Conservation (phyloP, 2,113 vertebrate genomes). For the Dicerorhinus sumatrensis region DNA sequence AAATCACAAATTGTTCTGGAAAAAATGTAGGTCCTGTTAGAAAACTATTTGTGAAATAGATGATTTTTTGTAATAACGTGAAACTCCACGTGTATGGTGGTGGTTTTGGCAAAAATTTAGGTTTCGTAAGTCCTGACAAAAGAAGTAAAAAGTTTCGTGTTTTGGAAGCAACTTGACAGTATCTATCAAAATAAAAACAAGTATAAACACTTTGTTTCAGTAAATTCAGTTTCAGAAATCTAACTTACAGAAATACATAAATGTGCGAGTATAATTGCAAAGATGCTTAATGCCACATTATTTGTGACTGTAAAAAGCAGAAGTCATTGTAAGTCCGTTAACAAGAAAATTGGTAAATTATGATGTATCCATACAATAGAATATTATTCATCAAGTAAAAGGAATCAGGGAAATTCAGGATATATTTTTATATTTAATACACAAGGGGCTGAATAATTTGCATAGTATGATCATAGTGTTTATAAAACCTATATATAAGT, state of each 20-base stretch:
- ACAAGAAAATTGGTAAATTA: not conserved
- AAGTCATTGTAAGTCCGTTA: not conserved
- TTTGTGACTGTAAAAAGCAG: not conserved
- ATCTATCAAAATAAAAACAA: not conserved
- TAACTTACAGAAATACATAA: not conserved
- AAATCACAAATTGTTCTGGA: not conserved
- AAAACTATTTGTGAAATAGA: not conserved
- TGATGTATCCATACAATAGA: not conserved
- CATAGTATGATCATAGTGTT: not conserved
- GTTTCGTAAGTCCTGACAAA: not conserved
- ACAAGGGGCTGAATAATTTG: not conserved
- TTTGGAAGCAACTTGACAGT: not conserved
- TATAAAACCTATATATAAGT: not conserved
- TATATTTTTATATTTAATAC: constrained; percentile 46
- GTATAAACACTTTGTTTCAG: not conserved
- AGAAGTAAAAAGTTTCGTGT: not conserved
- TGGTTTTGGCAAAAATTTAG: not conserved
- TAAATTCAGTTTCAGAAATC: not conserved
- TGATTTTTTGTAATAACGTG: constrained; percentile 3
- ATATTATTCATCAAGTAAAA: constrained; percentile 32
- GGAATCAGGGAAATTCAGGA: not conserved
- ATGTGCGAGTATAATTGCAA: not conserved
- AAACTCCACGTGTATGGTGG: not conserved
- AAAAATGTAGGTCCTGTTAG: not conserved
- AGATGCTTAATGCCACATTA: not conserved